These are phyloP conservation scores for Oriolus oriolus DNA, from an alignment of 2,113 vertebrate species.

Conservation along the genomic window DNA sequence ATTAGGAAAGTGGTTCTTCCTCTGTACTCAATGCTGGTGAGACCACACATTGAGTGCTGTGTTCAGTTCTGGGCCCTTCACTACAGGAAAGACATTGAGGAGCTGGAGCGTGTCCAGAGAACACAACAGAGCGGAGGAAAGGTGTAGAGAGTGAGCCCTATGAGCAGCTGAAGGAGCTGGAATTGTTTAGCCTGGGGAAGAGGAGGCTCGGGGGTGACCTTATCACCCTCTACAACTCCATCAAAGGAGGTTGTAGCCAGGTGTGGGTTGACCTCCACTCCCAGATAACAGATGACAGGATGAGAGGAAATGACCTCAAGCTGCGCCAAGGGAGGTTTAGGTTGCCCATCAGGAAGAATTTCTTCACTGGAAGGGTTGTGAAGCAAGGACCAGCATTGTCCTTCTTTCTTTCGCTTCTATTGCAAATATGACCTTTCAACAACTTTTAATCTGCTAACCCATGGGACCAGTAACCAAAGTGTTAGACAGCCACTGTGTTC, in stretches of 20 bases:
- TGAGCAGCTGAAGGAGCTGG: not conserved
- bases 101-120: not conserved
- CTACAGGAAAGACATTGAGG: not conserved
- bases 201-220: not conserved
- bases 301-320: not conserved
- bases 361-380: not conserved
- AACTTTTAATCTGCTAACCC: not conserved
- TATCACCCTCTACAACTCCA: not conserved
- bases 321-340: not conserved
- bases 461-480: not conserved
- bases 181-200: not conserved
- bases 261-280: not conserved
- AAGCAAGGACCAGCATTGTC: not conserved
- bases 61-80: not conserved
- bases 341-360: not conserved
- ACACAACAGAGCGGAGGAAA: accelerated
- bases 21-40: accelerated
- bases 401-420: not conserved
- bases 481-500: not conserved
- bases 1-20: not conserved
- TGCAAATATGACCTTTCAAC: not conserved
- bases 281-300: not conserved
- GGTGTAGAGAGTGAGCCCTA: not conserved
- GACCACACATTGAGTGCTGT: not conserved
- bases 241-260: not conserved